Evolutionary conservation across 1,140 invertebrate genomes (phyloP).

Genomic region (Callitettix versicolor): DNA sequence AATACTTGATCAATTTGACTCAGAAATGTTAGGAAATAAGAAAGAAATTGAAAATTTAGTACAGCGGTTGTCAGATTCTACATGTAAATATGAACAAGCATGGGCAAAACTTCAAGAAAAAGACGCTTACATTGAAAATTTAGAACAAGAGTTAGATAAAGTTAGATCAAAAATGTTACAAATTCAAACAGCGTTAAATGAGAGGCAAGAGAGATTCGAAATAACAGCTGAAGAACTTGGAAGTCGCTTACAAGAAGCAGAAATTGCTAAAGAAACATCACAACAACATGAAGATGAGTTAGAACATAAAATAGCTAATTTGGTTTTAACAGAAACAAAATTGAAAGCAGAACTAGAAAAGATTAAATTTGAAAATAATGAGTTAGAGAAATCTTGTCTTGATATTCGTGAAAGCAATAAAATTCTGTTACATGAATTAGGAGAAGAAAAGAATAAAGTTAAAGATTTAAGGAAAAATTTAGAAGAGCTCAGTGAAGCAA

Average conservation of each 20-base stretch:
- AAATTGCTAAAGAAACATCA: slow-evolving; percentile 11
- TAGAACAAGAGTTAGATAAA: slow-evolving; percentile 52
- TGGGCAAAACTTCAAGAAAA: slow-evolving; percentile 58
- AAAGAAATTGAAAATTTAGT: slow-evolving; percentile 20
- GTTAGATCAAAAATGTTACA: slow-evolving; percentile 45
- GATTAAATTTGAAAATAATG: slow-evolving; percentile 9
- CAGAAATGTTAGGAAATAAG: slow-evolving; percentile 18
- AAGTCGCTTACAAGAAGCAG: slow-evolving; percentile 15
- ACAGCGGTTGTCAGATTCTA: slow-evolving; percentile 19
- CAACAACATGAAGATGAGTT: slow-evolving; percentile 31
- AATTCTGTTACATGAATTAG: neutral
- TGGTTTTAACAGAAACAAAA: slow-evolving; percentile 36
- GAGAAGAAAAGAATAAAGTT: neutral
- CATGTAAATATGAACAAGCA: slow-evolving; percentile 14
- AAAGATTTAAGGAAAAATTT: slow-evolving; percentile 3
- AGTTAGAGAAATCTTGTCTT: slow-evolving; percentile 42
- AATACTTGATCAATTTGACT: slow-evolving; percentile 16
- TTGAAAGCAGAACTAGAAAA: neutral
- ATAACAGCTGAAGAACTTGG: slow-evolving; percentile 39
- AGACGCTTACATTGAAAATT: slow-evolving; percentile 56
- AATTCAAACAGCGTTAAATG: slow-evolving; percentile 44
- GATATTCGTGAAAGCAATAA: slow-evolving; percentile 30
- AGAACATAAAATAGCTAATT: slow-evolving; percentile 39
- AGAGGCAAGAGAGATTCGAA: slow-evolving; percentile 41
- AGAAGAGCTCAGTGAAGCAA: neutral